Conservation (phyloP, 2,888 invertebrate species). For the Sisyra nigra region DNA sequence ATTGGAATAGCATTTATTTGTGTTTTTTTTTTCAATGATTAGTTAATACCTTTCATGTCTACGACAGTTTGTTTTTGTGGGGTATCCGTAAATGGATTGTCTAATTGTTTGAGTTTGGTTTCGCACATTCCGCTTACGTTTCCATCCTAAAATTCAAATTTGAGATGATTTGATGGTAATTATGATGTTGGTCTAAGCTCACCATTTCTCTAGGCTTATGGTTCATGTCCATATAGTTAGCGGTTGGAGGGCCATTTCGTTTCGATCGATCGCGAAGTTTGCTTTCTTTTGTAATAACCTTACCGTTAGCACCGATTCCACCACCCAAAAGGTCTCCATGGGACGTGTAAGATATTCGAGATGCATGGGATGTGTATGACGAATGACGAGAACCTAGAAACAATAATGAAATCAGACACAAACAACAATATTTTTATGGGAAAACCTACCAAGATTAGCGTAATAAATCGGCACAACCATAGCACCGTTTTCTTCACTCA, state of each 20-base stretch:
- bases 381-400: conserved; percentile 69
- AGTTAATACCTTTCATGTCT: conserved; percentile 58
- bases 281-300: conserved; percentile 71
- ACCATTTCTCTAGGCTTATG: conserved; percentile 38
- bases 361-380: conserved; percentile 90
- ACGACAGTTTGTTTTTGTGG: conserved; percentile 77
- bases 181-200: conserved; percentile 13
- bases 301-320: conserved; percentile 40
- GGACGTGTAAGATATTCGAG: conserved; percentile 84
- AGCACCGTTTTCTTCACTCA: conserved; percentile 94
- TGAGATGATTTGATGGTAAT: background rate
- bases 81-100: conserved; percentile 86
- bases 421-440: background rate
- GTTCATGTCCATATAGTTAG: conserved; percentile 41
- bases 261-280: conserved; percentile 61
- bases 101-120: conserved; percentile 65
- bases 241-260: conserved; percentile 41
- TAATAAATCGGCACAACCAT: conserved; percentile 86
- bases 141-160: conserved; percentile 43
- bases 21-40: background rate
- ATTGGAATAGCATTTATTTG: conserved; percentile 11
- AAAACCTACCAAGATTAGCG: conserved; percentile 53
- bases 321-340: conserved; percentile 81
- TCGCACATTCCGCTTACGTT: conserved; percentile 66
- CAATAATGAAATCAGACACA: background rate